These are phyloP conservation scores for Ctena decussata DNA, from an alignment of 2,888 invertebrate species.

Conservation along the genomic window DNA sequence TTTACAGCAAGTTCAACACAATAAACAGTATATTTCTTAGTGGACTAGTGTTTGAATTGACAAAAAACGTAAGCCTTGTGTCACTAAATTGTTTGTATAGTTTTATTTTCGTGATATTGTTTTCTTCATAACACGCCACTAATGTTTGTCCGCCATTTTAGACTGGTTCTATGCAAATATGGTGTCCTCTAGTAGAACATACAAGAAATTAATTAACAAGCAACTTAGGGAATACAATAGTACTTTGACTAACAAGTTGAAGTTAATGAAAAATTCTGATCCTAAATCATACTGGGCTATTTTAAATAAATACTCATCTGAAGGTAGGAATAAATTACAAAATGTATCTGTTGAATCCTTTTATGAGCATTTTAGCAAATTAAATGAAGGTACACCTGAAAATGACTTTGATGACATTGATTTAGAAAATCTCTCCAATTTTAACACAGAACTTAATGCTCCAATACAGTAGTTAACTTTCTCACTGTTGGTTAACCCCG, in stretches of 20 bases:
- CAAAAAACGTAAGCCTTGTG: too few relatives aligned
- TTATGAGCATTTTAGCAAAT: conserved; percentile 9
- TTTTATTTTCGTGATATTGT: too few relatives aligned
- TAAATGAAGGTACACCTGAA: background rate
- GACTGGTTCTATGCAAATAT: background rate
- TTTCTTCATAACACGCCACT: too few relatives aligned
- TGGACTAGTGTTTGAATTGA: too few relatives aligned
- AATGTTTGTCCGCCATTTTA: too few relatives aligned
- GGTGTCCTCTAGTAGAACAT: background rate
- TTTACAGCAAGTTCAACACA: too few relatives aligned
- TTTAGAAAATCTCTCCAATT: background rate
- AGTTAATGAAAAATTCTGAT: background rate
- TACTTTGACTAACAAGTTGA: background rate
- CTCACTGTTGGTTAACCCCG: too few relatives aligned
- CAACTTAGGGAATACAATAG: background rate
- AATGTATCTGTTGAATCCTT: conserved; percentile 2
- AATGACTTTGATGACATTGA: background rate
- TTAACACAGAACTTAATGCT: background rate
- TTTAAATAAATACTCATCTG: background rate
- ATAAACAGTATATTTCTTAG: too few relatives aligned
- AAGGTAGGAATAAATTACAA: background rate
- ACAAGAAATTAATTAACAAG: background rate
- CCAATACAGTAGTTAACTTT: too few relatives aligned
- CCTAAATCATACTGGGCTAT: conserved; percentile 11
- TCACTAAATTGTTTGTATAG: too few relatives aligned